phyloP scores from a whole-genome alignment of 2,797 vertebrate genomes.

The Rhinichthys osculus region DNA sequence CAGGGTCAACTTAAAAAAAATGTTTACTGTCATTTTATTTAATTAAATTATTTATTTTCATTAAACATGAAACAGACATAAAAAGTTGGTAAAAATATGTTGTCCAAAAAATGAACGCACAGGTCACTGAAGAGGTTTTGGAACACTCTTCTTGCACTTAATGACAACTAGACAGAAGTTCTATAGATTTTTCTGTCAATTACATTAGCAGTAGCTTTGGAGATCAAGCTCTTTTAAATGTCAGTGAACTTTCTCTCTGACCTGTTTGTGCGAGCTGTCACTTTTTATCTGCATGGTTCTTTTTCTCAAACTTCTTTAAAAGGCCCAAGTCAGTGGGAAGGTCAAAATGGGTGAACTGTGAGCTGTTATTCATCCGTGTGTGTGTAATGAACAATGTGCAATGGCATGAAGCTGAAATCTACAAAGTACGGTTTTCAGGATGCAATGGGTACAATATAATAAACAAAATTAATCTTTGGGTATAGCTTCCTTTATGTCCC shows the following conservation, averaged over 20 bases:
- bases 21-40: not conserved
- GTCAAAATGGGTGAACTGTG: not conserved
- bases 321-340: not conserved
- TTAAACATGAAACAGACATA: not conserved
- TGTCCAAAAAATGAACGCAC: not conserved
- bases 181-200: conserved; percentile 27
- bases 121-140: not conserved
- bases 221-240: conserved; percentile 33
- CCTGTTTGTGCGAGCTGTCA: conserved; percentile 26
- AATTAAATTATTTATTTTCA: not conserved
- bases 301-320: conserved; percentile 4
- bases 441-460: not conserved
- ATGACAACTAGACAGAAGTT: conserved; percentile 18
- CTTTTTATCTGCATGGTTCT: conserved; percentile 15
- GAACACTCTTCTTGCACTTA: conserved; percentile 1
- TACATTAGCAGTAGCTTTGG: conserved; percentile 9
- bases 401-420: not conserved
- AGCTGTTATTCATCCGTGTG: not conserved
- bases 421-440: not conserved
- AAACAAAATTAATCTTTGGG: not conserved
- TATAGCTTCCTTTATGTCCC: not conserved
- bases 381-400: conserved; percentile 16
- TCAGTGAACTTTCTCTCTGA: conserved; percentile 29
- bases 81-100: not conserved
- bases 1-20: not conserved